Conservation (phyloP, 2,113 vertebrate genomes). For the Notarius quadriscutis region DNA sequence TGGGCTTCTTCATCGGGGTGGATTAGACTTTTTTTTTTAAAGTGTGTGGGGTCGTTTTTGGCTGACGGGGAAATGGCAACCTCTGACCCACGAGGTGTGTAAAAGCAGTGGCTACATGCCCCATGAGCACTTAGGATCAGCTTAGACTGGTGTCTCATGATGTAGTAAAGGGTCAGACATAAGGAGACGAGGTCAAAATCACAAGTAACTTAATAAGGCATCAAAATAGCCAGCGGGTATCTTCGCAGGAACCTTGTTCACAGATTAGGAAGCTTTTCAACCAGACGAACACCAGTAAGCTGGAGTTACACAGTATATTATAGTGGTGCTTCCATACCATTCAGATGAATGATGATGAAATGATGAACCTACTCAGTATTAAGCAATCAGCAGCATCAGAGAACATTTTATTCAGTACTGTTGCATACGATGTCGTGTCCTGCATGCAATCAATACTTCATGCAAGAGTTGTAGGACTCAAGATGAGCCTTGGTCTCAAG, state of each 20-base stretch:
- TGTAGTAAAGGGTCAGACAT: neutral
- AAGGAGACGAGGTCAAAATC: neutral
- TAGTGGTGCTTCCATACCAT: neutral
- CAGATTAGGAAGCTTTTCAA: no score
- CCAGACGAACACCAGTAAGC: neutral
- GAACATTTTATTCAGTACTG: no score
- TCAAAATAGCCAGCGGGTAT: neutral
- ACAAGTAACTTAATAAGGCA: neutral
- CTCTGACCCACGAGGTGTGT: conserved; percentile 49
- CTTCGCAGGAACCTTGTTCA: neutral
- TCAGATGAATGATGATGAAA: neutral
- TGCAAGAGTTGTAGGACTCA: no score
- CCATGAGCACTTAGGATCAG: conserved; percentile 28
- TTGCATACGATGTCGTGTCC: no score
- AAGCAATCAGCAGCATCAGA: no score
- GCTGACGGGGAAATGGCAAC: conserved; percentile 48
- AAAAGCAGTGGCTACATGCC: conserved; percentile 24
- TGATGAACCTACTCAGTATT: no score
- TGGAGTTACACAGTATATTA: neutral
- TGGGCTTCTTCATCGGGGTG: neutral
- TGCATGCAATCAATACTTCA: no score
- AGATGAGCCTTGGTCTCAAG: no score
- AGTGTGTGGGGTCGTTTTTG: conserved; percentile 23
- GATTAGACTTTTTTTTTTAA: conserved; percentile 5
- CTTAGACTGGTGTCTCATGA: conserved; percentile 10